Conservation (phyloP, 2,888 invertebrate genomes). For the Lycia hirtaria region DNA sequence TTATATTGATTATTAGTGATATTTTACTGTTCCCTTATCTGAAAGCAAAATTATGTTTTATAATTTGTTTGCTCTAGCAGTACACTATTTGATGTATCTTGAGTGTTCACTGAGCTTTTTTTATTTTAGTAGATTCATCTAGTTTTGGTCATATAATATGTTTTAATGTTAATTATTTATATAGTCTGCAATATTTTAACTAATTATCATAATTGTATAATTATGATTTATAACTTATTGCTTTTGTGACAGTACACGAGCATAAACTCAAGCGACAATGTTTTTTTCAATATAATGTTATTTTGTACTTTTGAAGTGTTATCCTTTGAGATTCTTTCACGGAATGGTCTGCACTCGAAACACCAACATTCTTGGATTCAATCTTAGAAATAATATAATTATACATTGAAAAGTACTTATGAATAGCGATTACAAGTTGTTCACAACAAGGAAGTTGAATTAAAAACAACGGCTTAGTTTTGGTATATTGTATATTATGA, state of each 20-base stretch:
- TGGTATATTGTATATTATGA: conserved; percentile 74
- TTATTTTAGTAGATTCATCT: conserved; percentile 57
- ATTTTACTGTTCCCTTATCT: conserved; percentile 66
- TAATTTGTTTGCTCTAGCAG: conserved; percentile 60
- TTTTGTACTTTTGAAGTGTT: conserved; percentile 44
- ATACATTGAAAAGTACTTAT: conserved; percentile 73
- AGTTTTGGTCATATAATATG: conserved; percentile 52
- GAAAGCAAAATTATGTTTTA: conserved; percentile 65
- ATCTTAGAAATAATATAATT: conserved; percentile 53
- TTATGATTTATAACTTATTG: conserved; percentile 63
- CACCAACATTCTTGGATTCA: conserved; percentile 39
- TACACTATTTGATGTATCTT: conserved; percentile 53
- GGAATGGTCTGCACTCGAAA: conserved; percentile 29
- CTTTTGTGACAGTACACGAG: conserved; percentile 54
- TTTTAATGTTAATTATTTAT: conserved; percentile 60
- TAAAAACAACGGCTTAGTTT: conserved; percentile 44
- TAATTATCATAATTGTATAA: conserved; percentile 55
- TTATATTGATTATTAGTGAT: conserved; percentile 57
- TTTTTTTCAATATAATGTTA: conserved; percentile 42
- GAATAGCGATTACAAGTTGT: conserved; percentile 62
- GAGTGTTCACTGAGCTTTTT: conserved; percentile 55
- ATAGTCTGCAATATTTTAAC: conserved; percentile 69
- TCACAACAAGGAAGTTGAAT: conserved; percentile 53
- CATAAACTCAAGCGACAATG: conserved; percentile 44
- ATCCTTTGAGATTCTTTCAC: conserved; percentile 37